Evolutionary conservation across 1,140 invertebrate genomes (phyloP).

Genomic region (Atta texana): DNA sequence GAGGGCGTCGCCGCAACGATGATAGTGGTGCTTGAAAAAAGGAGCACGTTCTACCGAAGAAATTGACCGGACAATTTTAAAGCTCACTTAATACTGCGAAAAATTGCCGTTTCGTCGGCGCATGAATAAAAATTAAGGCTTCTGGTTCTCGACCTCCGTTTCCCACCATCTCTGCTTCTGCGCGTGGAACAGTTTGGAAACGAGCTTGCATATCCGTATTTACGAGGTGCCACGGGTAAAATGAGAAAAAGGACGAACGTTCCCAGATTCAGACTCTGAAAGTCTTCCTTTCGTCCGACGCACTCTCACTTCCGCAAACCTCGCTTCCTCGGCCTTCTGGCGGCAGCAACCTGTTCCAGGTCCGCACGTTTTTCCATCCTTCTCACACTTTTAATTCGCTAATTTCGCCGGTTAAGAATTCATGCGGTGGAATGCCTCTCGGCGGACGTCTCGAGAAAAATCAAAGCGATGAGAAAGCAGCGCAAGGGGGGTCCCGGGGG

Average conservation of each 20-base stretch:
- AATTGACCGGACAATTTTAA: slow-evolving; percentile 87
- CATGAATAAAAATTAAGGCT: slow-evolving; percentile 86
- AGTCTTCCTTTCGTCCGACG: slow-evolving; percentile 30
- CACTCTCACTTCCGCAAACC: slow-evolving; percentile 2
- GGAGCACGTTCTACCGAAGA: slow-evolving; percentile 83
- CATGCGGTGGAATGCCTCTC: slow-evolving; percentile 82
- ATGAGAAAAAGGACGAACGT: not conserved
- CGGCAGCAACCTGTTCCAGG: slow-evolving; percentile 25
- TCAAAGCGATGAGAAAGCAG: slow-evolving; percentile 83
- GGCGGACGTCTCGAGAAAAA: slow-evolving; percentile 84
- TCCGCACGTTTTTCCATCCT: slow-evolving; percentile 61
- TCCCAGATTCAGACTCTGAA: slow-evolving; percentile 45
- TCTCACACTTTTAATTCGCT: slow-evolving; percentile 85
- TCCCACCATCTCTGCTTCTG: slow-evolving; percentile 34
- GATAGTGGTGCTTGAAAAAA: slow-evolving; percentile 83
- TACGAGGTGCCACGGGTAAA: slow-evolving; percentile 53
- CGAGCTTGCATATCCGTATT: slow-evolving; percentile 69
- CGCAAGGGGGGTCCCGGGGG: not conserved
- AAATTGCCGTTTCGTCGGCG: slow-evolving; percentile 85
- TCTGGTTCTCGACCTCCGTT: slow-evolving; percentile 57
- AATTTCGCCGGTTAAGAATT: slow-evolving; percentile 86
- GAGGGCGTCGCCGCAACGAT: not conserved
- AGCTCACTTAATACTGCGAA: slow-evolving; percentile 85
- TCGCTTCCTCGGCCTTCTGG: slow-evolving; percentile 31
- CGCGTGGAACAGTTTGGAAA: slow-evolving; percentile 51